These are phyloP conservation scores for Watsonalla cultraria DNA, from an alignment of 2,888 invertebrate genomes.

Conservation along the genomic window DNA sequence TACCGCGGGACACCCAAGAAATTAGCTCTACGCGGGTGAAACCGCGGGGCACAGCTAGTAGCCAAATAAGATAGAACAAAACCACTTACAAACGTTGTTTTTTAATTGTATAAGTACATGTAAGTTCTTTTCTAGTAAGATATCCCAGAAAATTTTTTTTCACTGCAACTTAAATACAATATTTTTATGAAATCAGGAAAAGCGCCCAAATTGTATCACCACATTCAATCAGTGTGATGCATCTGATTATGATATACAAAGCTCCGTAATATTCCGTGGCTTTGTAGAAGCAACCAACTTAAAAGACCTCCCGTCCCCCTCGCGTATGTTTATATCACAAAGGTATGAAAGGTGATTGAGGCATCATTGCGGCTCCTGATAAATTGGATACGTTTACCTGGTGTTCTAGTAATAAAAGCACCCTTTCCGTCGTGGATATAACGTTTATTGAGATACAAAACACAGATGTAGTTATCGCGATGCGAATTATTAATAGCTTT, in stretches of 20 bases:
- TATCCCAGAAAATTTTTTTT: no score
- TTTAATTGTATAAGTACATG: no score
- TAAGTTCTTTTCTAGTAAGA: no score
- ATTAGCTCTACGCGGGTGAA: no score
- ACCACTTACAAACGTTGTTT: no score
- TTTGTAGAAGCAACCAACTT: conserved; percentile 36
- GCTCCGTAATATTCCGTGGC: conserved; percentile 36
- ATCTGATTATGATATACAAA: conserved; percentile 53
- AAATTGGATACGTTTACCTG: conserved; percentile 60
- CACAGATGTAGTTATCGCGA: neutral
- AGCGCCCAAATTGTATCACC: conserved; percentile 9
- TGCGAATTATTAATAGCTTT: conserved; percentile 1
- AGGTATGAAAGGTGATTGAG: conserved; percentile 50
- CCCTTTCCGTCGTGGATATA: conserved; percentile 37
- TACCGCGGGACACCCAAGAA: no score
- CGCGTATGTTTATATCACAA: conserved; percentile 43
- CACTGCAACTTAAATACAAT: no score
- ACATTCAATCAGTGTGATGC: conserved; percentile 41
- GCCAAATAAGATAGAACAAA: no score
- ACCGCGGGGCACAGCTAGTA: no score
- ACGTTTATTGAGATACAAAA: conserved; percentile 28
- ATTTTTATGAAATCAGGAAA: neutral
- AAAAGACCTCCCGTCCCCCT: conserved; percentile 33
- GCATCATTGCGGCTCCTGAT: conserved; percentile 44
- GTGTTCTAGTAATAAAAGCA: conserved; percentile 51